Evolutionary conservation across 1,140 invertebrate species (phyloP).

Genomic region (Drosophila kurseongensis): DNA sequence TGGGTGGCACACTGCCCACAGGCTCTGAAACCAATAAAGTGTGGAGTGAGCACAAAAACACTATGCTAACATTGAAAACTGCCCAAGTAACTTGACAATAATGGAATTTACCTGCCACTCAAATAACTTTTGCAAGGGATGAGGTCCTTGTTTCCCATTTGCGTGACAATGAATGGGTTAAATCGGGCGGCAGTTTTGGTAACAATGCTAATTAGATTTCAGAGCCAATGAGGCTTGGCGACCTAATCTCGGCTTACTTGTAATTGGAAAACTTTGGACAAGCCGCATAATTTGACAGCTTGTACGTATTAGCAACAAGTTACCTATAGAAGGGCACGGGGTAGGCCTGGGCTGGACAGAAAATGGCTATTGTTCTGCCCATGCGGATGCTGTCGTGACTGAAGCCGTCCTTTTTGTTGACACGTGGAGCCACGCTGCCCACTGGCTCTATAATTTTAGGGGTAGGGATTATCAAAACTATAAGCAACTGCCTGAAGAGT

Average conservation of each 20-base stretch:
- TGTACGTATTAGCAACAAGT: slow-evolving; percentile 20
- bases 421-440: slow-evolving; percentile 90
- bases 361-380: slow-evolving; percentile 71
- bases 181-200: slow-evolving; percentile 43
- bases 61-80: slow-evolving; percentile 61
- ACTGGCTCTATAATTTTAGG: slow-evolving; percentile 88
- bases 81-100: slow-evolving; percentile 31
- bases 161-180: slow-evolving; percentile 59
- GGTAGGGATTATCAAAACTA: neutral
- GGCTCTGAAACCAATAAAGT: slow-evolving; percentile 86
- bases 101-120: slow-evolving; percentile 19
- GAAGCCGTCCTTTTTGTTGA: slow-evolving; percentile 88
- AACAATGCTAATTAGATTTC: slow-evolving; percentile 59
- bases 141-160: neutral
- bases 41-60: slow-evolving; percentile 7
- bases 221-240: slow-evolving; percentile 65
- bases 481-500: slow-evolving; percentile 4
- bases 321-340: slow-evolving; percentile 85
- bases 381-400: slow-evolving; percentile 75
- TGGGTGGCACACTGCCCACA: slow-evolving; percentile 89
- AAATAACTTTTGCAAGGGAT: neutral
- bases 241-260: slow-evolving; percentile 33
- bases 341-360: slow-evolving; percentile 89
- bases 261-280: slow-evolving; percentile 46
- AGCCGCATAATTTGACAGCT: slow-evolving; percentile 49